Evolutionary conservation across 1,140 invertebrate species (phyloP), one percentile per base, ranked within the genome.

Genomic region (Euschistus heros): DNA sequence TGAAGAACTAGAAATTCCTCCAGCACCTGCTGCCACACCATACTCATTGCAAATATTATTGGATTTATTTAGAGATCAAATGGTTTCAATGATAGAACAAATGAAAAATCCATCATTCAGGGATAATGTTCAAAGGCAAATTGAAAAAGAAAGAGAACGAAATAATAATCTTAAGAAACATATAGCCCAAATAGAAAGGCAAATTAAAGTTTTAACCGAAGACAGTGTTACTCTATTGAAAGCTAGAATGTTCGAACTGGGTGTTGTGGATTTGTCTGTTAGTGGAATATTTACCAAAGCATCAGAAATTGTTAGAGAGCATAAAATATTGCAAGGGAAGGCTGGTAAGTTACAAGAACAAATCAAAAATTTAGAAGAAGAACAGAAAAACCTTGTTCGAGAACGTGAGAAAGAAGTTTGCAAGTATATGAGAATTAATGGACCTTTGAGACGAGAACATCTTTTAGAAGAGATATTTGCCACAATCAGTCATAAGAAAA

Each of bases 211-310:
- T 54, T 77, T 96, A 30, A 92, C 93, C 66, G 87, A 91, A 69
- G 91, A 95, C 73, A 94, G 92, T 71, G 89, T 94, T 14, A 84
- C 84, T 20, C 76, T 94, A 47, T 76, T 97, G 14, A 92, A 93
- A 74, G 84, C 86, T n/a, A 80, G 92, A 62, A 90, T 96, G 84
- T 87, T 84, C 66, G 92, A 96, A 75, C 78, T 96, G 67, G 92
- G 88, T 65, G 92, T 95, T 69, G 85, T 90, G 73, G 84, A 86
- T 7, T 86, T 85, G 4, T 87, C 83, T 62, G 88, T 89, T 0
- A 86, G 88, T 33, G 91, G 94, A 76, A 78, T 96, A 61, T 78
- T 95, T 15, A 84, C 85, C 0, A 91, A 93, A 76, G 90, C 91
- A 22, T 94, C 94, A 75, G 89, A 93, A 76, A 95, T 97, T 69